Conservation (phyloP, 2,888 invertebrate genomes). For the Oligia latruncula region DNA sequence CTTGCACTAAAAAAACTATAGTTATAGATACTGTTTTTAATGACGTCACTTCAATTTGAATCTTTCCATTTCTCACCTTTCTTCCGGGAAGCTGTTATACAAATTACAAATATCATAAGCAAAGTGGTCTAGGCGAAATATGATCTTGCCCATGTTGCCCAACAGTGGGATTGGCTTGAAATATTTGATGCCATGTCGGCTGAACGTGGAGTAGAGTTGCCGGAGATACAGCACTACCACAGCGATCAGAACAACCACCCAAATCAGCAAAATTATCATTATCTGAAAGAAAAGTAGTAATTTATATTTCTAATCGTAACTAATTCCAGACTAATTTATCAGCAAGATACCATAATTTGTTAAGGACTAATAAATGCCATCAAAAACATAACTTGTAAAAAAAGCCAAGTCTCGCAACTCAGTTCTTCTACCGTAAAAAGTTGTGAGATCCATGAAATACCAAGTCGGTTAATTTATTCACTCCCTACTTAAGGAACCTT, state of each 20-base stretch:
- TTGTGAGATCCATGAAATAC: no score
- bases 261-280: constrained; percentile 70
- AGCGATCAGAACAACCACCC: constrained; percentile 64
- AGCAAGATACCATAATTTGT: no score
- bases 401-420: no score
- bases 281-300: constrained; percentile 37
- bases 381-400: no score
- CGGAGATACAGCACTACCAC: constrained; percentile 65
- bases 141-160: constrained; percentile 68
- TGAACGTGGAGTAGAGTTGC: constrained; percentile 69
- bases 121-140: constrained; percentile 62
- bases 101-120: constrained; percentile 57
- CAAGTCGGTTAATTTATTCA: no score
- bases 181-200: constrained; percentile 69
- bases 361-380: no score
- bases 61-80: constrained; percentile 64
- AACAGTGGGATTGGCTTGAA: constrained; percentile 67
- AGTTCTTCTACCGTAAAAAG: no score
- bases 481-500: no score
- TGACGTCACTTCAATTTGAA: not conserved
- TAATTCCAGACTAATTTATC: not conserved
- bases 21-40: not conserved
- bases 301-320: not conserved
- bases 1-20: not conserved
- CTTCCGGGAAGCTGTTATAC: constrained; percentile 71